Conservation (phyloP, 2,113 vertebrate species). For the Pomatorhinus ruficollis region DNA sequence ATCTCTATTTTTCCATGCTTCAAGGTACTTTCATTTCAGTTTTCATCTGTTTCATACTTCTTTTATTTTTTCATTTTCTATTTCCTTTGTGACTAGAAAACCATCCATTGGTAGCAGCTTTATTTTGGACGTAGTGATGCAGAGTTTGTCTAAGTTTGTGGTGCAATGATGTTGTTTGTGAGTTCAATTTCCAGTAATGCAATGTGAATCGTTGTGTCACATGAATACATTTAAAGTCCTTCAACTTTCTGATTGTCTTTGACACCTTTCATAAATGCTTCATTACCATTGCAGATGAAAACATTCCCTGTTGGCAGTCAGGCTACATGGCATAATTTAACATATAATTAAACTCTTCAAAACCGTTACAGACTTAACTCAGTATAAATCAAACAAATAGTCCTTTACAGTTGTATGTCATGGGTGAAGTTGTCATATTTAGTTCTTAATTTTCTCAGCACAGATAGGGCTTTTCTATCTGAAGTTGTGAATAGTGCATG, state of each 20-base stretch:
- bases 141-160: background rate
- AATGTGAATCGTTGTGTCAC: background rate
- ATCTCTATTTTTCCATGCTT: background rate
- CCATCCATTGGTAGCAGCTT: background rate
- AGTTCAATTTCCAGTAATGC: background rate
- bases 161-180: background rate
- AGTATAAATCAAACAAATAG: background rate
- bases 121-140: background rate
- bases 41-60: background rate
- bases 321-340: slow-evolving; percentile 31
- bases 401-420: background rate
- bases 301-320: slow-evolving; percentile 21
- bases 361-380: background rate
- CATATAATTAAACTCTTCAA: slow-evolving; percentile 24
- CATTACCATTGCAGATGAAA: slow-evolving; percentile 54
- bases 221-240: slow-evolving; percentile 6
- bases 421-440: background rate
- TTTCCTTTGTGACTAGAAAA: background rate
- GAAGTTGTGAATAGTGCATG: background rate
- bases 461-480: background rate
- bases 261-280: slow-evolving; percentile 46
- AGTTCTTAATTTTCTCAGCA: background rate
- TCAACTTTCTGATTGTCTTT: slow-evolving; percentile 50
- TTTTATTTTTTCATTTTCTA: background rate
- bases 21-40: background rate